Conservation (phyloP, 2,113 vertebrate species). For the Bostrychus sinensis region DNA sequence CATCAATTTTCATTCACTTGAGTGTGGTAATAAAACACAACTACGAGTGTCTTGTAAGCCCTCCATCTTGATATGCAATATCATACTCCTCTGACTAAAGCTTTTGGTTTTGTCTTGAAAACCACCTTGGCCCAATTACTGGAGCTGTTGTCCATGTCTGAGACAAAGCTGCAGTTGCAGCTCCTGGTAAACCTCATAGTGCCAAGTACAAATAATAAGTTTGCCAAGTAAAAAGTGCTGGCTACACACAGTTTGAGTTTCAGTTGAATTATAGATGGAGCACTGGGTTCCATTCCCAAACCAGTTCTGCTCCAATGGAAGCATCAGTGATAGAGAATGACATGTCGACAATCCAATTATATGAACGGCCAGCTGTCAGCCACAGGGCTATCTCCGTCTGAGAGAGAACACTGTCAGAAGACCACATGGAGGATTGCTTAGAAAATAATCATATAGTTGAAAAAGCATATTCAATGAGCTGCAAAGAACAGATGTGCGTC, state of each 20-base stretch:
- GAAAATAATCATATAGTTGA: slow-evolving; percentile 54
- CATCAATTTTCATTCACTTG: too few species aligned
- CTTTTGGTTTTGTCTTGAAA: slow-evolving; percentile 12
- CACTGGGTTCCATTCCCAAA: slow-evolving; percentile 26
- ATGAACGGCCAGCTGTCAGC: slow-evolving; percentile 50
- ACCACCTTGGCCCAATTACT: slow-evolving; percentile 18
- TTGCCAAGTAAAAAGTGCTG: slow-evolving; percentile 58
- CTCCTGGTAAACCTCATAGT: slow-evolving; percentile 13
- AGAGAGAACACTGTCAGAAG: slow-evolving; percentile 22
- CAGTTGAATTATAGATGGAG: slow-evolving; percentile 65
- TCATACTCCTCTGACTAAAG: background rate
- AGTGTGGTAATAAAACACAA: background rate
- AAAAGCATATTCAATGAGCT: slow-evolving; percentile 50
- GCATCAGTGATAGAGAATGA: slow-evolving; percentile 52
- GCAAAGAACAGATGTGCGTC: slow-evolving; percentile 38
- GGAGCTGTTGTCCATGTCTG: slow-evolving; percentile 20
- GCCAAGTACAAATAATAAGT: slow-evolving; percentile 37
- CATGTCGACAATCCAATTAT: slow-evolving; percentile 60
- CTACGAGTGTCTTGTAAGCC: background rate
- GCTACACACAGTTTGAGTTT: slow-evolving; percentile 48
- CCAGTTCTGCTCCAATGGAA: slow-evolving; percentile 57
- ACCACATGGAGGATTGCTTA: slow-evolving; percentile 18
- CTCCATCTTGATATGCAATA: background rate
- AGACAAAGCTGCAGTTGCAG: slow-evolving; percentile 14
- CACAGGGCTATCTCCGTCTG: slow-evolving; percentile 24